Evolutionary conservation across 2,888 invertebrate genomes (phyloP).

Genomic region (Caenorhabditis sp.): DNA sequence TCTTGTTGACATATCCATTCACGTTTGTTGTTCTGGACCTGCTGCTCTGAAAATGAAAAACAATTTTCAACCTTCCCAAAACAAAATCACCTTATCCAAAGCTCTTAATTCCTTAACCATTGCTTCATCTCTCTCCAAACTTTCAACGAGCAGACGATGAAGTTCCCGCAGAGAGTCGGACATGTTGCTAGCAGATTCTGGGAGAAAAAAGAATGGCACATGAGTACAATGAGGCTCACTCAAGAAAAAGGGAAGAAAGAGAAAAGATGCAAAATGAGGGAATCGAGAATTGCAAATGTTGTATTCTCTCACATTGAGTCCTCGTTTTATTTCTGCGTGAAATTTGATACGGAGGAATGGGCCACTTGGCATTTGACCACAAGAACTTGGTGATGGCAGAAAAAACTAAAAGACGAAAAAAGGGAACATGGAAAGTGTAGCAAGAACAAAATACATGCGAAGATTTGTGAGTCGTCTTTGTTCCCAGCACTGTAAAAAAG

Average conservation of each 20-base stretch:
- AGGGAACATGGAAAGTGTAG: no score
- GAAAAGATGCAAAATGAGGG: slow-evolving; percentile 1
- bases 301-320: slow-evolving; percentile 6
- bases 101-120: neutral
- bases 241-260: neutral
- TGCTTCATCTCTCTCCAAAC: slow-evolving; percentile 21
- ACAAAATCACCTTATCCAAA: neutral
- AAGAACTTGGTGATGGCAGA: neutral
- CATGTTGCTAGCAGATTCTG: slow-evolving; percentile 1
- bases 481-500: neutral
- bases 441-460: neutral
- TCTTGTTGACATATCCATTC: slow-evolving; percentile 9
- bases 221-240: neutral
- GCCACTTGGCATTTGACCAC: neutral
- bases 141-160: slow-evolving; percentile 4
- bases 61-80: neutral
- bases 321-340: neutral
- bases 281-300: slow-evolving; percentile 8
- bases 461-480: neutral
- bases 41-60: neutral
- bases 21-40: neutral
- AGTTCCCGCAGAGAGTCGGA: slow-evolving; percentile 3
- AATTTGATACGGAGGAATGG: neutral
- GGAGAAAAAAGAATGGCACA: neutral
- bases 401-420: neutral